Percentiles rank a stretch among this genome's conserved stretches.
These are phyloP conservation scores for Umimayanthus kanabou DNA, from an alignment of 92 coral and sea anemone genomes.

Conservation along the genomic window DNA sequence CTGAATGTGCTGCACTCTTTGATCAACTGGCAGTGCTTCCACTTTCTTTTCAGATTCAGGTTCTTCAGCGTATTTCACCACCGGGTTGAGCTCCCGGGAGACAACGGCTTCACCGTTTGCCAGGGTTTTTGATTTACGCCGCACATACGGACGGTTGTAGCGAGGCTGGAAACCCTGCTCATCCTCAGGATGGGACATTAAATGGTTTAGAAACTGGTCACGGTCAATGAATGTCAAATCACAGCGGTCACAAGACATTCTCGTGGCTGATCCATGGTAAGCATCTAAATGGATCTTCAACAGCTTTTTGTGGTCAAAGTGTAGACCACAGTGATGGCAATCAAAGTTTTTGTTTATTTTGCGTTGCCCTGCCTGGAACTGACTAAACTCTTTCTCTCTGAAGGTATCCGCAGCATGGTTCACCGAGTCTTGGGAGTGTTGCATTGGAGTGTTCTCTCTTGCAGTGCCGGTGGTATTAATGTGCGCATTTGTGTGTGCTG, in stretches of 20 bases:
- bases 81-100: conserved; percentile 61
- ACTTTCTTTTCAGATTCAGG: conserved; percentile 6
- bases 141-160: conserved; percentile 42
- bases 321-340: conserved; percentile 80
- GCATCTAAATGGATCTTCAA: conserved; percentile 86
- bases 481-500: neutral
- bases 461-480: neutral
- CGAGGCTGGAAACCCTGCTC: conserved; percentile 43
- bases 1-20: neutral
- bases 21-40: neutral
- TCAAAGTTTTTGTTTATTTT: conserved; percentile 62
- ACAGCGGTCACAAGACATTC: conserved; percentile 77
- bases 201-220: conserved; percentile 74
- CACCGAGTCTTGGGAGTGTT: neutral
- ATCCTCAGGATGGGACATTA: conserved; percentile 80
- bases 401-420: neutral
- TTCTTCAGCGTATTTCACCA: conserved; percentile 1
- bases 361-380: conserved; percentile 65
- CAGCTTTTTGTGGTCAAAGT: conserved; percentile 84
- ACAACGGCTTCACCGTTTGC: conserved; percentile 57
- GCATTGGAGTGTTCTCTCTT: conserved; percentile 1
- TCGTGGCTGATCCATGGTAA: conserved; percentile 77
- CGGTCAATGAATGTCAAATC: conserved; percentile 68
- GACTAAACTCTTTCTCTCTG: conserved; percentile 34
- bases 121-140: conserved; percentile 37